Evolutionary conservation across 2,797 vertebrate species (phyloP), one percentile per base, ranked within the genome.

Genomic region (Hypotaenidia philippensis): DNA sequence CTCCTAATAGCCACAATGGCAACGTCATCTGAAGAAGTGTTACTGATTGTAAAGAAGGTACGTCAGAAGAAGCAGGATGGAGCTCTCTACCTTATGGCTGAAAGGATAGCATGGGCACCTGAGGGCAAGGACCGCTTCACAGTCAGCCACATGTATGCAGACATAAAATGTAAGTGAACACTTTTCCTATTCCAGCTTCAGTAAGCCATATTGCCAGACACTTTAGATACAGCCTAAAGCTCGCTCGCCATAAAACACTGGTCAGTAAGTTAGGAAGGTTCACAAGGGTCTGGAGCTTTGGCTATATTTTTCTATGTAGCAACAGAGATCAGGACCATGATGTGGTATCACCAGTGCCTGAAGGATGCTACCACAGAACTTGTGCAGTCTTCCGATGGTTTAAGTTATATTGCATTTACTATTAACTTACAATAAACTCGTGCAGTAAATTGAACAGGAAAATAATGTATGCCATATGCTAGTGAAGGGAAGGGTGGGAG

Each of bases 61-160:
- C 99, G 99, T 38, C 99, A 99, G 95, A 99, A 98, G 98, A 99
- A 99, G 96, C 99, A 99, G 96, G 99, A 99, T 86, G 99, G 99
- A 47, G 99, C 99, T 9, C 98, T 99, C 4, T 99, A 99, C 97
- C 98, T 99, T 87, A 99, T 99, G 99, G 99, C 99, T 20, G 99
- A 99, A 77, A 98, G 99, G 86, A 98, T 99, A 45, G 99, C 99
- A 18, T 99, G 99, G 99, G 98, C 99, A 80, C 99, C 99, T 15
- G 99, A 99, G 96, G 99, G 99, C 94, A 99, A 99, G 94, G 99
- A 99, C 97, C 98, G 99, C 50, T 99, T 99, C 98, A 98, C 99
- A 34, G 97, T 99, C 98, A 99, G 99, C 98, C 99, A 99, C 96
- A 97, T 98, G 90, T 99, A 99, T 77, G 99, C 99, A 47, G 99